Base-by-base conservation (phyloP, 2,113 vertebrate species). In the Sitta europaea region DNA sequence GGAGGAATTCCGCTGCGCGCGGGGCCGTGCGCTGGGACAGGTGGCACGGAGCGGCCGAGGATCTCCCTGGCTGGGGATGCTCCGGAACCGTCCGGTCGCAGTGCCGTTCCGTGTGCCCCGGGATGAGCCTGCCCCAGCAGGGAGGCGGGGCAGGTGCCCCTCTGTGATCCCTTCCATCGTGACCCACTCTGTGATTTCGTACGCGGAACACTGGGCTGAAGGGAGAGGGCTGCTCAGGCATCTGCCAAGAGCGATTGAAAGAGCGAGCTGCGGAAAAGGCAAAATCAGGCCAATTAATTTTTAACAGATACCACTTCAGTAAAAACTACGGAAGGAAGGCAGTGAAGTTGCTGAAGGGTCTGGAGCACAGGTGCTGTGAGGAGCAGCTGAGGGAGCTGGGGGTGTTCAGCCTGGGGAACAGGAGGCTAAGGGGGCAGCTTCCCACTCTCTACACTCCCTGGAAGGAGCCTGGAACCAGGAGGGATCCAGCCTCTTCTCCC, bases 1-100 rank as follows among this genome's bases (percentile, higher is more conserved):
- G 27, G 5, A 5, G 8, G 15, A 5, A 2, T 12, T 28, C 13
- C 12, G 0, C 14, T 24, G 22, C 43, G 66, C 48, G 0, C 14
- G 10, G 5, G 35, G 6, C 20, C 13, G 3, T 22, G 40, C 17
- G 0, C 15, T 20, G 36, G 12, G 10, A 6, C 33, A 8, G 13
- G 2, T 10, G 67, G 45, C 5, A 13, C 16, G 9, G 13, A 10
- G 45, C 21, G n/a, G 16, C 24, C 25, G n/a, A 13, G 23, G 15
- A 38, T 17, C 12, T 18, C 28, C 23, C 11, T 29, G 11, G 7
- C 45, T 29, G 24, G 33, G 43, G 36, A 25, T 29, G 3, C 13
- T 33, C 12, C 8, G 24, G 29, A 38, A 11, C 51, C 36, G 10
- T 29, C 48, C 5, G 28, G 19, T 29, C 12, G 6, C 36, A 24